A percentile compares a stretch with the other conserved stretches of the same genome.
phyloP scores from a whole-genome alignment of 64 coral and sea anemone genomes.

The Montipora sp. region DNA sequence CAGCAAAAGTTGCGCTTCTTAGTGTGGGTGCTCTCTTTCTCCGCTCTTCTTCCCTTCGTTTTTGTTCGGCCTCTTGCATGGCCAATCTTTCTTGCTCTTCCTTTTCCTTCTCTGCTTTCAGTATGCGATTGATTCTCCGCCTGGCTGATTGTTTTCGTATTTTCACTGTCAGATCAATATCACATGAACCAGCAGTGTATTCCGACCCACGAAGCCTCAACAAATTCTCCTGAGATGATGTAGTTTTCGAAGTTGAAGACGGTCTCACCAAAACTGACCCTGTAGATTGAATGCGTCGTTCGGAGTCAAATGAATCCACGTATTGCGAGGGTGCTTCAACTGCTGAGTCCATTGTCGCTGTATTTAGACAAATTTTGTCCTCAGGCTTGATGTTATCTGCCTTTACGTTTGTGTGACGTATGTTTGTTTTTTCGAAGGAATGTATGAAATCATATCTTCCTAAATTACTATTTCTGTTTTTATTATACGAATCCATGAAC shows the following conservation, averaged over 20 bases:
- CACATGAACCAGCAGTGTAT: background rate
- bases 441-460: conserved; percentile 64
- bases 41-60: background rate
- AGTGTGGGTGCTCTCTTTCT: background rate
- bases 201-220: conserved; percentile 58
- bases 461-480: conserved; percentile 42
- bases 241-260: background rate
- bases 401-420: conserved; percentile 55
- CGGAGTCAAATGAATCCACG: background rate
- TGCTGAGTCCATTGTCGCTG: background rate
- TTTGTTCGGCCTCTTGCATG: background rate
- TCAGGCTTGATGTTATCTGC: conserved; percentile 40
- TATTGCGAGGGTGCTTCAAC: background rate
- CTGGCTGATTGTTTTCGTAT: conserved; percentile 81
- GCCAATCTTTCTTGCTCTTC: conserved; percentile 28
- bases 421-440: conserved; percentile 78
- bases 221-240: conserved; percentile 3
- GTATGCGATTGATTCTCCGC: conserved; percentile 72
- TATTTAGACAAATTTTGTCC: background rate
- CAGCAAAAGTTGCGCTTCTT: conserved; percentile 18
- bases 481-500: background rate
- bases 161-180: conserved; percentile 33
- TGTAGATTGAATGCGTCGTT: conserved; percentile 24
- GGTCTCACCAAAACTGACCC: background rate
- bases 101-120: conserved; percentile 67